Percentiles rank a stretch among this genome's conserved stretches.
Evolutionary conservation across 1,140 invertebrate genomes (phyloP).

Genomic region (Phymorhynchus buccinoides): DNA sequence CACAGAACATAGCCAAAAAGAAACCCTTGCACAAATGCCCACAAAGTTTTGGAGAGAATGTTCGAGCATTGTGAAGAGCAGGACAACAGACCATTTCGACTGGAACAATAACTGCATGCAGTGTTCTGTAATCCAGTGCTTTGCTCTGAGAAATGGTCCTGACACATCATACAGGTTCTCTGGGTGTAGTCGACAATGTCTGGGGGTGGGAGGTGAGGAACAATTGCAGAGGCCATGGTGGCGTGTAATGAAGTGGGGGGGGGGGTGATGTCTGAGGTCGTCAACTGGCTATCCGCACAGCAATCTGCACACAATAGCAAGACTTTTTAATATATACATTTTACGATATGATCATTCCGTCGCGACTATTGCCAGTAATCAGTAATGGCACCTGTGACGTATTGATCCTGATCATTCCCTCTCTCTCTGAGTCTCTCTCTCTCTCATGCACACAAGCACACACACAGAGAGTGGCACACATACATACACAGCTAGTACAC

Average conservation of each 20-base stretch:
- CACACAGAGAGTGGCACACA: too few relatives aligned
- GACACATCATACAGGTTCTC: not conserved
- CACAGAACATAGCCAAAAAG: not conserved
- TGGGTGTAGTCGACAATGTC: not conserved
- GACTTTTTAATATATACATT: too few relatives aligned
- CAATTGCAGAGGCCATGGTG: not conserved
- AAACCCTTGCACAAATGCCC: constrained; percentile 23
- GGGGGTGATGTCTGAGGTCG: too few relatives aligned
- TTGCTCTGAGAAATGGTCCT: not conserved
- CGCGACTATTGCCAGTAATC: too few relatives aligned
- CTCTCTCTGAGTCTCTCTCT: too few relatives aligned
- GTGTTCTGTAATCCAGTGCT: too few relatives aligned
- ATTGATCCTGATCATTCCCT: too few relatives aligned
- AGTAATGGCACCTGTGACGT: too few relatives aligned
- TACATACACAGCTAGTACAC: too few relatives aligned
- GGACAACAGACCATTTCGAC: not conserved
- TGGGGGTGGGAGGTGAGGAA: not conserved
- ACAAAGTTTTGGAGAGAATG: not conserved
- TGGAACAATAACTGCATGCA: not conserved
- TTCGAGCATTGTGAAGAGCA: not conserved
- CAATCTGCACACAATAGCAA: not conserved
- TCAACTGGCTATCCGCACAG: not conserved
- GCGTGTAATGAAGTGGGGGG: not conserved
- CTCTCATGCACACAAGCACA: too few relatives aligned
- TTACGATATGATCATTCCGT: too few relatives aligned